Evolutionary conservation across 2,888 invertebrate species (phyloP).

Genomic region (Cerceris rybyensis): DNA sequence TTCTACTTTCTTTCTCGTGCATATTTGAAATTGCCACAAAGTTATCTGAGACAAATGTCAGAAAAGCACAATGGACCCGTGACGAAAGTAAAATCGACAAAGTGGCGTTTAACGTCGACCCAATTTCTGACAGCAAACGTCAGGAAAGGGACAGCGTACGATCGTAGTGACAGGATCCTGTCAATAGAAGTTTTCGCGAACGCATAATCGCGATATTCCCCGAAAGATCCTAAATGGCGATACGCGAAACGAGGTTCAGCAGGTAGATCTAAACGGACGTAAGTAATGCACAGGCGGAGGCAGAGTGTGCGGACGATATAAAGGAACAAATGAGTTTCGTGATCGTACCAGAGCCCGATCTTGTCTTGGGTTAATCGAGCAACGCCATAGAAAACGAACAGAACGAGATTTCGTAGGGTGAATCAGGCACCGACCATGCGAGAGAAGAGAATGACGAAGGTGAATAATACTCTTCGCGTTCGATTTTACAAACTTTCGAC

Average conservation of each 20-base stretch:
- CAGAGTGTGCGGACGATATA: conserved; percentile 60
- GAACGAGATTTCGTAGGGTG: conserved; percentile 46
- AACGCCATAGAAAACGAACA: conserved; percentile 63
- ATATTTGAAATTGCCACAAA: no score
- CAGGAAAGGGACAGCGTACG: neutral
- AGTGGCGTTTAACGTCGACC: no score
- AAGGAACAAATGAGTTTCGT: conserved; percentile 72
- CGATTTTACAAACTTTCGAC: conserved; percentile 40
- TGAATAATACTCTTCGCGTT: conserved; percentile 48
- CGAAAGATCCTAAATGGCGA: conserved; percentile 49
- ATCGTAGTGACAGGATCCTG: conserved; percentile 21
- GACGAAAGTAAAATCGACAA: no score
- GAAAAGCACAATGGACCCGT: no score
- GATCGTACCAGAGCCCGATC: conserved; percentile 70
- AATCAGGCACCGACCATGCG: conserved; percentile 29
- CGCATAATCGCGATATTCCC: conserved; percentile 51
- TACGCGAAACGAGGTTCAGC: conserved; percentile 46
- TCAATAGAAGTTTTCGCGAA: conserved; percentile 55
- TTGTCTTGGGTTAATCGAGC: conserved; percentile 71
- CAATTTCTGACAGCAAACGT: no score
- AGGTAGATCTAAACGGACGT: conserved; percentile 64
- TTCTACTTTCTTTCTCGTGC: no score
- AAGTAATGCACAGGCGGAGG: conserved; percentile 56
- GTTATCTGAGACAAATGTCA: no score
- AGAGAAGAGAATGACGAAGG: conserved; percentile 50